Conservation (phyloP, 2,113 vertebrate genomes). For the Bubo bubo region DNA sequence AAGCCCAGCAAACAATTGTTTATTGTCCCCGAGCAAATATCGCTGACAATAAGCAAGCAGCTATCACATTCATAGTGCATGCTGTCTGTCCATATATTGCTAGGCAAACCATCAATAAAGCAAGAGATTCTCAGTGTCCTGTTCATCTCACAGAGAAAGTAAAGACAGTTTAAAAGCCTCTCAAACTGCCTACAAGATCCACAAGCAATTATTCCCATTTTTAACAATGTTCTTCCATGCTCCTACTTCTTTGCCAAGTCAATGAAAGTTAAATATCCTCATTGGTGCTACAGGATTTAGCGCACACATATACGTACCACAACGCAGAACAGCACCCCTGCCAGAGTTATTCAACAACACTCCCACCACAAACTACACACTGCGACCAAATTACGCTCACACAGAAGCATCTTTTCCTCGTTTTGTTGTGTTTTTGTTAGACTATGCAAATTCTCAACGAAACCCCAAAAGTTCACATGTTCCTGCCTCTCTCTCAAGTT, state of each 20-base stretch:
- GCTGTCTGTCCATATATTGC: background rate
- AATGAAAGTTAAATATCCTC: background rate
- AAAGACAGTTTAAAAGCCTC: background rate
- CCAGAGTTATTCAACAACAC: background rate
- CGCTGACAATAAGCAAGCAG: background rate
- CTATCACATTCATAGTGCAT: background rate
- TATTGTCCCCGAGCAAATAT: background rate
- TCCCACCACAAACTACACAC: background rate
- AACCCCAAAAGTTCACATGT: background rate
- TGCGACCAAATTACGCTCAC: background rate
- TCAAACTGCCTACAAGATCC: background rate
- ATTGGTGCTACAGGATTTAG: background rate
- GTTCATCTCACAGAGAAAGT: background rate
- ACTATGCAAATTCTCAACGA: background rate
- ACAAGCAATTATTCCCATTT: background rate
- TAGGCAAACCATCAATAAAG: background rate
- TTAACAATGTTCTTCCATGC: background rate
- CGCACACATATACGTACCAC: fast-evolving
- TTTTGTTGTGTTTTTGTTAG: background rate
- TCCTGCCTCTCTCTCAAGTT: background rate
- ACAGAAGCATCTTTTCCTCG: background rate
- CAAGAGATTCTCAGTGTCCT: background rate
- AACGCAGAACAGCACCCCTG: background rate
- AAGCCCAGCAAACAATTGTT: background rate
- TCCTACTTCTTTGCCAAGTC: background rate